Evolutionary conservation across 37 sponge, comb jelly and placozoan genomes (phyloP), one percentile per base, ranked within the genome.

Genomic region (Bolinopsis microptera): DNA sequence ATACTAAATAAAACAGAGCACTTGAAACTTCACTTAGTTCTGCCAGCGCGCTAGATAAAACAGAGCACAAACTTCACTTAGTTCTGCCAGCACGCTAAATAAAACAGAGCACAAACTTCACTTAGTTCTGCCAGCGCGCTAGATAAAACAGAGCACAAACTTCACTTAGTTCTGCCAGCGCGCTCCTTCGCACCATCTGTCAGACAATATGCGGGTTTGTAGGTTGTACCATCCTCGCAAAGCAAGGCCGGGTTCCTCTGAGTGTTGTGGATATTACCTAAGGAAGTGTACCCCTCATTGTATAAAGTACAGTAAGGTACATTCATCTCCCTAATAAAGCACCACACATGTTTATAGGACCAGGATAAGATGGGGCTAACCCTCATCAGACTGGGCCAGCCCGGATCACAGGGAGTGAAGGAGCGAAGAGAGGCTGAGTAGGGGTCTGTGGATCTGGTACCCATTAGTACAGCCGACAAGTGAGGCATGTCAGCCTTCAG

Each of bases 281-380:
- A 82, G 1, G 99, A 98, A 0, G 97, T 97, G 95, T 98, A 98
- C 5, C 90, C 90, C 37, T 92, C 93, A 68, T 98, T 95, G 74
- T 98, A 98, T 26, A 98, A 95, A 35, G 94, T 26, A 69, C 99
- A 98, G 76, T 98, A 98, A 0, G 96, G 96, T 16, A 98, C 93
- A 16, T 92, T 27, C 32, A 94, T 76, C 22, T 95, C 69, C 92
- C 95, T 83, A 38, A 98, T 70, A 83, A 94, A 95, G 24, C 74
- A 31, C 99, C 99, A 98, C 38, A 98, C 94, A 13, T 98, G 94
- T 5, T 36, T 35, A 83, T 98, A 98, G 48, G 93, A 70, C 97
- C 97, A 98, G 23, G 96, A 95, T 93, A 98, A 48, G 25, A 98
- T 93, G 39, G 97, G 96, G 93, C 94, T 94, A 27, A 98, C 93